Base-by-base conservation (phyloP, 1,140 invertebrate species). In the Stenopsyche tienmushanensis region DNA sequence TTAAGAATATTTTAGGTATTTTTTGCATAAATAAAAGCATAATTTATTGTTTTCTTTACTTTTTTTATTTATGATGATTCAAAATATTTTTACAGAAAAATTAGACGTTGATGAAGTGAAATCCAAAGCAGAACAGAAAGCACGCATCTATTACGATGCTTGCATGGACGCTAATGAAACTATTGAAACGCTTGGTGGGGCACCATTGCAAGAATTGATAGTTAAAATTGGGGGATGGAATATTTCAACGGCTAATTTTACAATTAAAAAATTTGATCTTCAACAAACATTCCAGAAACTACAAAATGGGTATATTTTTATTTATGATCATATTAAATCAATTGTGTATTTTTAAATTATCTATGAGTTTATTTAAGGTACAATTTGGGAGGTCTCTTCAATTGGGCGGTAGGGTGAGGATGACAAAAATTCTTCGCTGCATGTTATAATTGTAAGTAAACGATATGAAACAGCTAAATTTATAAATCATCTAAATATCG, bases 141-240 rank as follows among this genome's bases (percentile, higher is more conserved):
- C 94, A 0, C 89, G 93, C 72, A 78, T 88, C 1, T 98, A 97
- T 77, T 99, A 96, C 77, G 81, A 88, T 63, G 96, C 96, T 0
- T 99, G 96, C 74, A 86, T 98, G 83, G 96, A 98, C 76, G 83
- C 84, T 0, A 96, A 97, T 71, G 93, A 95, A 73, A 96, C 91
- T 0, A 90, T 97, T 53, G 95, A 97, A 80, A 79, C 84, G 42
- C 74, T 92, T 5, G 92, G 92, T 0, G 85, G 88, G 1, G 83
- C 89, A 70, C 96, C 96, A 0, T 84, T 98, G 76, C 72, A 90
- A 1, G 83, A 89, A 26, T 74, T 98, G 0, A 76, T 98, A 24
- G 77, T 84, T 18, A 82, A 87, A 55, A 76, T 90, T 49, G 90
- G 90, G 0, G 91, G 91, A 0, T 93, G 92, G 91, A 90, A 88